A percentile compares a stretch with the other conserved stretches of the same genome.
Evolutionary conservation across 2,113 vertebrate species (phyloP).

Genomic region (Macrotus californicus): DNA sequence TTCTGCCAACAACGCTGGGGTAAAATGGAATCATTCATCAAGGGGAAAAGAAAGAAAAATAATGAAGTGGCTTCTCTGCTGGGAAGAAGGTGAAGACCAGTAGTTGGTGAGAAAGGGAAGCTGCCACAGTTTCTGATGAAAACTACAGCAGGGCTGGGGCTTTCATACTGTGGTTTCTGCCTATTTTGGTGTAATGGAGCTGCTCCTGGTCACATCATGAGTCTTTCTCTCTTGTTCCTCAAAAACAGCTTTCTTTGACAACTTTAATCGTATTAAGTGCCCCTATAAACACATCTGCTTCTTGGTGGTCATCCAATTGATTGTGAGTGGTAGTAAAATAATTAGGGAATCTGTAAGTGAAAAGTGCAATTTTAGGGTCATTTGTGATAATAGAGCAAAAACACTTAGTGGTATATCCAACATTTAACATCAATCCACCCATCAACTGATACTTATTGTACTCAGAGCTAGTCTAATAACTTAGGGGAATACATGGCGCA

Average conservation of each 20-base stretch:
- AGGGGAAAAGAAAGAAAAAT: conserved; percentile 47
- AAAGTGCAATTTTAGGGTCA: not conserved
- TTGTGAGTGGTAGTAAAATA: not conserved
- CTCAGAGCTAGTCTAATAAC: not conserved
- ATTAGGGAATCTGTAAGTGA: not conserved
- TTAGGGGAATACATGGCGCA: not conserved
- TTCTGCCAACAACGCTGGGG: conserved; percentile 70
- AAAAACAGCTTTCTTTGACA: not conserved
- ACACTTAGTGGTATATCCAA: not conserved
- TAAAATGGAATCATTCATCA: conserved; percentile 77
- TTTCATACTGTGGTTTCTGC: not conserved
- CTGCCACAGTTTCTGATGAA: conserved; percentile 15
- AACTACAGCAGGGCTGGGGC: not conserved
- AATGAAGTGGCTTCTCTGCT: conserved; percentile 38
- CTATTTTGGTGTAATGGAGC: not conserved
- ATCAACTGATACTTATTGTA: not conserved
- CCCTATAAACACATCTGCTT: not conserved
- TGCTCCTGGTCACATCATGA: not conserved
- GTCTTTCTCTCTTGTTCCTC: not conserved
- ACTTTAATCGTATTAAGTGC: not conserved
- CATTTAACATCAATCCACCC: not conserved
- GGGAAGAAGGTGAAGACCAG: conserved; percentile 45
- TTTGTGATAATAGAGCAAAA: not conserved
- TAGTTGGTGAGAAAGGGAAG: conserved; percentile 31
- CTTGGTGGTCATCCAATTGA: not conserved